Evolutionary conservation across 2,113 vertebrate genomes (phyloP), one percentile per base, ranked within the genome.

Genomic region (Zosterops lateralis): DNA sequence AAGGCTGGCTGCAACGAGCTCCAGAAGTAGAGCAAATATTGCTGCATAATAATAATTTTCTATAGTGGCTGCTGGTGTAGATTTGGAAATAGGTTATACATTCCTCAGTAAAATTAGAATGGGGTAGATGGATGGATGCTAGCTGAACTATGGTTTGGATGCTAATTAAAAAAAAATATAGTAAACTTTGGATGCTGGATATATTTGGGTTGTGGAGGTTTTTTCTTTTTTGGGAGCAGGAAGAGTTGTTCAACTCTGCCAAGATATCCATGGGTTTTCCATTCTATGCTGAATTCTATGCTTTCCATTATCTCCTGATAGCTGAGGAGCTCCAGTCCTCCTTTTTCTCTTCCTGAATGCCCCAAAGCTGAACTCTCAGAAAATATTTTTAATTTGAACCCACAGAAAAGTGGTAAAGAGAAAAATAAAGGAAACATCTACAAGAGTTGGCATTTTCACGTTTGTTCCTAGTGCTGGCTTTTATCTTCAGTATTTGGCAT

Each of bases 381-480:
- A 78, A 77, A 50, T 54, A 50, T 83, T 75, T 84, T 72, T 7
- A 80, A 73, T 86, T 70, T 51, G n/a, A 83, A 65, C 9, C 48
- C 15, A 1, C 4, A 10, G 6, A 24, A 57, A 76, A 67, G 24
- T 0, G 0, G 4, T 68, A 47, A 85, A 72, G 44, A 56, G 61
- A 85, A 89, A 81, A 81, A 74, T 34, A 60, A 78, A 62, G 21
- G 18, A 36, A 78, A 85, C 44, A 15, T 4, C 26, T 28, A 18
- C 66, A 56, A 67, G 61, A 87, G 20, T 22, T 13, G 18, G 5
- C 10, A 58, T 48, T 44, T 75, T 74, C 36, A 54, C 29, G 0
- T 73, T 61, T 89, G 47, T 44, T 89, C 36, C 73, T 65, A 40
- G 31, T n/a, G 31, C 34, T 80, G 60, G 7, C 11, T 84, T 71